phyloP scores from a whole-genome alignment of 30 jellyfish, hydroid and myxozoan species.

The Aurelia aurita region DNA sequence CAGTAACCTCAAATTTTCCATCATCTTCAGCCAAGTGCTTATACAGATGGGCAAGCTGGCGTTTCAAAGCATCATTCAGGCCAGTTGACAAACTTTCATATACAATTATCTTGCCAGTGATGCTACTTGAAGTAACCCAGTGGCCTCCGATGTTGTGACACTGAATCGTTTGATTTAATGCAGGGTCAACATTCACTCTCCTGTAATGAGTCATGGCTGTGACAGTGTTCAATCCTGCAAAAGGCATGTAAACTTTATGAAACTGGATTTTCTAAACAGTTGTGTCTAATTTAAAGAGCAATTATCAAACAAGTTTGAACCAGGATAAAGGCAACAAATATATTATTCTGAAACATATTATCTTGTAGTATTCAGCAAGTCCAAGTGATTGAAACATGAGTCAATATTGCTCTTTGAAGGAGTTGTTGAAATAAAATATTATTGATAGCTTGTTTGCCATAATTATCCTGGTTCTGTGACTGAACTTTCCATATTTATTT shows the following conservation, averaged over 20 bases:
- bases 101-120: constrained; percentile 10
- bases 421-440: too few relatives aligned
- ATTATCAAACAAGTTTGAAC: too few relatives aligned
- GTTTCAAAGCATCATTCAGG: constrained; percentile 29
- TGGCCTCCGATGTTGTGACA: constrained; percentile 55
- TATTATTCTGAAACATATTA: too few relatives aligned
- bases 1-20: constrained; percentile 18
- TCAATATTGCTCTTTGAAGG: too few relatives aligned
- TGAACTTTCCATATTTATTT: too few relatives aligned
- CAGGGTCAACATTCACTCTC: constrained; percentile 20
- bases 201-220: constrained; percentile 28
- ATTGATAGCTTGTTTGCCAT: too few relatives aligned
- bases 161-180: constrained; percentile 28
- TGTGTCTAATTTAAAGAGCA: too few relatives aligned
- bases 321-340: too few relatives aligned
- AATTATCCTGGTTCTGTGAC: too few relatives aligned
- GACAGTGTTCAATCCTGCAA: constrained; percentile 11
- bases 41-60: constrained; percentile 39
- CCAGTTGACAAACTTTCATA: constrained; percentile 40
- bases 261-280: too few relatives aligned
- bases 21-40: constrained; percentile 33
- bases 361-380: too few relatives aligned
- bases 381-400: too few relatives aligned
- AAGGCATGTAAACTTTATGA: neutral
- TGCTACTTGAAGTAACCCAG: constrained; percentile 45